Evolutionary conservation across 2,888 invertebrate species (phyloP), one percentile per base, ranked within the genome.

Genomic region (Chrysolina haemoptera): DNA sequence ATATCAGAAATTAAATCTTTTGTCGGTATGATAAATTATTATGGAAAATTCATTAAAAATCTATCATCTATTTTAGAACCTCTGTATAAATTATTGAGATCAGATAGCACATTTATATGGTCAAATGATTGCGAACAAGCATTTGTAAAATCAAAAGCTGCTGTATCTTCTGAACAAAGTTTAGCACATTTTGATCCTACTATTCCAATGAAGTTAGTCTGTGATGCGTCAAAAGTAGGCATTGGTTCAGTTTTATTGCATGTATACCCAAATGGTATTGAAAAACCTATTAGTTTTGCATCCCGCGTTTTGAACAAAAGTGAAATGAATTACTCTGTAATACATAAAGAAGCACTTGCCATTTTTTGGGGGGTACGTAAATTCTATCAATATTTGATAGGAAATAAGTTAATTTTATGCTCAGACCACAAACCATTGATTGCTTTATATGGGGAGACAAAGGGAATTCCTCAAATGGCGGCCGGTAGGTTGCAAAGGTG

Each of bases 231-330:
- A 4, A 20, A 63, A 10, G 41, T 68, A 3, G 63, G 62, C 9
- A 22, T 68, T 8, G 63, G 63, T 4, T 67, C 68, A 35, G 72
- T 72, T 62, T 22, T 72, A 22, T 11, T 72, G 20, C 72, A 72
- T 55, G 68, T 72, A 14, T 72, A 68, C 53, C 53, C 63, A 9
- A 63, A 72, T 68, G 68, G 68, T 40, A 46, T 46, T 1, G 71
- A 71, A 35, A 71, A 41, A 62, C 71, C 71, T 12, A 71, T 71
- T 35, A 50, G 62, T 63, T 72, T 72, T 43, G 66, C 67, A 41
- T 64, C 69, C 2, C 43, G 69, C 4, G 27, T 62, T 46, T 64
- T 68, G 20, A 71, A 67, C n/a, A 43, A 67, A 59, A 18, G 46
- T 66, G 73, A 70, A 64, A 16, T 62, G 8, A 70, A 70, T 11